A percentile compares a stretch with the other conserved stretches of the same genome.
These are phyloP conservation scores for Muscicapa adusta DNA, from an alignment of 2,113 vertebrate species.

Conservation along the genomic window DNA sequence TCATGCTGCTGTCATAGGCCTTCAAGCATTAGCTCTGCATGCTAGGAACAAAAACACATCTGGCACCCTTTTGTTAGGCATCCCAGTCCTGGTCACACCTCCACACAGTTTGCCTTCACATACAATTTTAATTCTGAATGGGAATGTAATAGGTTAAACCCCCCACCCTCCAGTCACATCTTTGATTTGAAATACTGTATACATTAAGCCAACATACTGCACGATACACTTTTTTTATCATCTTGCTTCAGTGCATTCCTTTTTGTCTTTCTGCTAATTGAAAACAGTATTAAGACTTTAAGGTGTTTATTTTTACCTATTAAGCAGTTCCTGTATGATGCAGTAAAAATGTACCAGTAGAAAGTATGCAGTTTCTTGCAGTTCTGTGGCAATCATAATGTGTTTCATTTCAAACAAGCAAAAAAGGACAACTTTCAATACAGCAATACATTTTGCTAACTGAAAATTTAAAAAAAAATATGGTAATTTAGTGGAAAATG, in stretches of 20 bases:
- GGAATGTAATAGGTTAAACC: slow-evolving; percentile 9
- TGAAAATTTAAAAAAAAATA: neutral
- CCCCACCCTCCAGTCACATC: neutral
- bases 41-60: neutral
- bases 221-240: slow-evolving; percentile 27
- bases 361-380: slow-evolving; percentile 1
- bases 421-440: slow-evolving; percentile 9
- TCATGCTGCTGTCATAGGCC: slow-evolving; percentile 36
- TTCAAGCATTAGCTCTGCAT: slow-evolving; percentile 43
- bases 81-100: neutral
- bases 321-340: slow-evolving; percentile 1
- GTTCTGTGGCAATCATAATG: neutral
- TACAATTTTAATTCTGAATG: slow-evolving; percentile 46
- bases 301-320: slow-evolving; percentile 50
- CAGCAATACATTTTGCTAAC: slow-evolving; percentile 8
- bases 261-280: slow-evolving; percentile 35
- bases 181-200: slow-evolving; percentile 8
- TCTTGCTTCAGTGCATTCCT: slow-evolving; percentile 63
- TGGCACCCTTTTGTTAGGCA: slow-evolving; percentile 46
- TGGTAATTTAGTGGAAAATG: neutral
- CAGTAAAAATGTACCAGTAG: neutral
- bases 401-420: neutral
- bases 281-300: slow-evolving; percentile 24
- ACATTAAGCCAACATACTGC: slow-evolving; percentile 39
- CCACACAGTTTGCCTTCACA: slow-evolving; percentile 55